phyloP scores from a whole-genome alignment of 2,888 invertebrate genomes.

The Napeogenes sylphis region DNA sequence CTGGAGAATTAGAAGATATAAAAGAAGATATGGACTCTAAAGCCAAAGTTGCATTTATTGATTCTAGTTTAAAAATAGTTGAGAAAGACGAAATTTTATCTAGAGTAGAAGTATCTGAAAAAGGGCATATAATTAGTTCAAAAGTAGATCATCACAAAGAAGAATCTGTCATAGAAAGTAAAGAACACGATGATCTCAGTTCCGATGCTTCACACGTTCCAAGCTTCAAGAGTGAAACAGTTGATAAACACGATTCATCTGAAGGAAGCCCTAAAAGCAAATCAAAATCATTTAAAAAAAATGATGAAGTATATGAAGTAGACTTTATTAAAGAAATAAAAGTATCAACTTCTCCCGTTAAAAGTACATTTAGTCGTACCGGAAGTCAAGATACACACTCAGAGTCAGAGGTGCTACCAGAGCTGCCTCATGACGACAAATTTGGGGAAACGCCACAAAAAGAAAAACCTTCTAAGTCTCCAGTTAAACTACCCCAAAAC shows the following conservation, averaged over 20 bases:
- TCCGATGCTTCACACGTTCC: constrained; percentile 71
- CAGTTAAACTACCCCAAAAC: constrained; percentile 66
- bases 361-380: constrained; percentile 71
- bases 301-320: constrained; percentile 71
- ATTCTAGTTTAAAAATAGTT: constrained; percentile 63
- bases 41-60: constrained; percentile 63
- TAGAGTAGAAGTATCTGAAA: constrained; percentile 65
- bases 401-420: constrained; percentile 74
- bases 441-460: constrained; percentile 61
- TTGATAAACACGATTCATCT: constrained; percentile 60
- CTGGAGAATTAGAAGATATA: constrained; percentile 67
- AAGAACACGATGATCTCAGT: constrained; percentile 70
- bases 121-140: constrained; percentile 70
- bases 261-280: constrained; percentile 68
- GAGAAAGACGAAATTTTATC: constrained; percentile 71
- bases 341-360: constrained; percentile 70
- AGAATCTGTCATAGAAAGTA: constrained; percentile 70
- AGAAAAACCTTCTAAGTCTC: constrained; percentile 58
- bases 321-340: constrained; percentile 76
- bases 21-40: constrained; percentile 64
- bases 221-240: constrained; percentile 66
- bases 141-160: constrained; percentile 69
- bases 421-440: constrained; percentile 68
- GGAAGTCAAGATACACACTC: constrained; percentile 78
- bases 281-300: constrained; percentile 72